A percentile compares a stretch with the other conserved stretches of the same genome.
Conservation (phyloP, 2,888 invertebrate genomes). For the Amiota minor region DNA sequence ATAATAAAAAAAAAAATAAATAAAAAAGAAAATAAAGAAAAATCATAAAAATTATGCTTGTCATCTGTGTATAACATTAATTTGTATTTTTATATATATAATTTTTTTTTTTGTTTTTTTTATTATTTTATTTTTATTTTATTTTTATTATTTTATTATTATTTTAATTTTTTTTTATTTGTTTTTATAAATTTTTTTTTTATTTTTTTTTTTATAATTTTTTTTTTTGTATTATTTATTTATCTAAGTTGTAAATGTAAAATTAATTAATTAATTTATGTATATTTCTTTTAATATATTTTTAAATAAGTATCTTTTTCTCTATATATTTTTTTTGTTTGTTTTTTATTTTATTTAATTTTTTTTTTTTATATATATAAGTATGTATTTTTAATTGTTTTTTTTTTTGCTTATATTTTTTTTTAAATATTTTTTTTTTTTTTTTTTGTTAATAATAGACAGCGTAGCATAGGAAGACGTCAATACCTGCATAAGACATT, state of each 20-base stretch:
- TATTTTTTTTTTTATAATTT: slow-evolving; percentile 20
- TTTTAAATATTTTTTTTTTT: slow-evolving; percentile 35
- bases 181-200: slow-evolving; percentile 15
- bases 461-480: slow-evolving; percentile 75
- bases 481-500: slow-evolving; percentile 75
- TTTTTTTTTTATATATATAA: neutral
- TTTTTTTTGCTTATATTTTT: neutral
- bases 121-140: slow-evolving; percentile 8
- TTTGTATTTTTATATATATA: neutral
- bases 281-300: slow-evolving; percentile 1
- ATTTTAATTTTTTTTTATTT: neutral
- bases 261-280: slow-evolving; percentile 34
- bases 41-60: neutral
- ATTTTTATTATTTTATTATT: slow-evolving; percentile 19
- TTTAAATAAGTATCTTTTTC: neutral
- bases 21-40: too few species aligned
- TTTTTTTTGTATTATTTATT: slow-evolving; percentile 10
- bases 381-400: slow-evolving; percentile 3
- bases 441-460: slow-evolving; percentile 74
- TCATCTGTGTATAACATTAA: neutral
- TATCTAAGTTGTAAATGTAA: slow-evolving; percentile 41
- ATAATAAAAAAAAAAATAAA: too few species aligned
- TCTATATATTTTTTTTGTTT: neutral
- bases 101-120: neutral
- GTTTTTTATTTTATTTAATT: slow-evolving; percentile 41